Percentiles rank a stretch among this genome's conserved stretches.
These are phyloP conservation scores for Gastrophryne carolinensis DNA, from an alignment of 2,797 vertebrate species.

Conservation along the genomic window DNA sequence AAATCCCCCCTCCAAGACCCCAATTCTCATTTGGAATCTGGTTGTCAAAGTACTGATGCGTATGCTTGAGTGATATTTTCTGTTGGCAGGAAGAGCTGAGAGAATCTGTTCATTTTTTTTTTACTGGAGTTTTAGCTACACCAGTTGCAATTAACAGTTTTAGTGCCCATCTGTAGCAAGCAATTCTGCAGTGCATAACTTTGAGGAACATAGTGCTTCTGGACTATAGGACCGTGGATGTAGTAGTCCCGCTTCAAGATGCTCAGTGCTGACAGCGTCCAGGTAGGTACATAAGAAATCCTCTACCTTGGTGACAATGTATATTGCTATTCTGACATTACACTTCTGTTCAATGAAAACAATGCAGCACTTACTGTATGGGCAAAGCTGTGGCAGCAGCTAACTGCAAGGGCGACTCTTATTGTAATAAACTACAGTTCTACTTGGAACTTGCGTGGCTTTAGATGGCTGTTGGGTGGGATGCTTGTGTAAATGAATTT, in stretches of 20 bases:
- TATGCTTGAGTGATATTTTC: slow-evolving; percentile 7
- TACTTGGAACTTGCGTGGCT: not conserved
- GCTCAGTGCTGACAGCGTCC: slow-evolving; percentile 93
- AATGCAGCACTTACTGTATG: slow-evolving; percentile 84
- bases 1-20: too few species aligned
- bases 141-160: slow-evolving; percentile 74
- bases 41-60: slow-evolving; percentile 1
- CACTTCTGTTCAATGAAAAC: slow-evolving; percentile 90
- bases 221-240: slow-evolving; percentile 99
- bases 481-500: not conserved
- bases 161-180: slow-evolving; percentile 87
- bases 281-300: slow-evolving; percentile 94
- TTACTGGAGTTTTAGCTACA: slow-evolving; percentile 75
- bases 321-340: slow-evolving; percentile 93
- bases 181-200: slow-evolving; percentile 97
- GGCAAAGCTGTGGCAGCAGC: not conserved
- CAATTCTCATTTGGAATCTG: too few species aligned
- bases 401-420: not conserved
- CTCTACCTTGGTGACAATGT: slow-evolving; percentile 81
- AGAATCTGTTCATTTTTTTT: slow-evolving; percentile 26
- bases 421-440: not conserved
- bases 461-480: not conserved
- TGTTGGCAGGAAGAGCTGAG: slow-evolving; percentile 35
- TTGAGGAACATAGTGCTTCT: slow-evolving; percentile 99
- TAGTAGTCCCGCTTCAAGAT: slow-evolving; percentile 94